Evolutionary conservation across 2,888 invertebrate species (phyloP).

Genomic region (Caenorhabditis uteleia): DNA sequence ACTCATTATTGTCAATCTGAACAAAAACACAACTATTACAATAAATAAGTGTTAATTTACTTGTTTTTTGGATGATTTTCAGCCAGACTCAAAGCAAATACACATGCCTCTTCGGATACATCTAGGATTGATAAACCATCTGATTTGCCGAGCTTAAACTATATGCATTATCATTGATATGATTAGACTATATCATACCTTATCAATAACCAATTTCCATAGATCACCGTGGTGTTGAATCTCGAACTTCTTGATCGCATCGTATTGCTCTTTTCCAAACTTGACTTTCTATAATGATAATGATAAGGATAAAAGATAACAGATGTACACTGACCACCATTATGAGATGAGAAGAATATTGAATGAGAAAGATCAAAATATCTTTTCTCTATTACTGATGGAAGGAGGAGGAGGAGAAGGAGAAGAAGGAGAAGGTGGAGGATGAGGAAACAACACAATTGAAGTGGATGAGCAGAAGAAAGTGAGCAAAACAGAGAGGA

Average conservation of each 20-base stretch:
- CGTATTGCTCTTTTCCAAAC: conserved; percentile 53
- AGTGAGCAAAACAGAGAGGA: too few species aligned
- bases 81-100: conserved; percentile 52
- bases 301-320: too few species aligned
- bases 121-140: conserved; percentile 50
- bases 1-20: conserved; percentile 39
- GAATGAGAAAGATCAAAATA: too few species aligned
- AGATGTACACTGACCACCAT: too few species aligned
- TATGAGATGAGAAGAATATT: too few species aligned
- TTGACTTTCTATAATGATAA: conserved; percentile 51
- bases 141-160: conserved; percentile 46
- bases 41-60: conserved; percentile 13
- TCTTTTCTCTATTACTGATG: too few species aligned
- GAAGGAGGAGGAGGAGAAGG: too few species aligned
- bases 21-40: conserved; percentile 1
- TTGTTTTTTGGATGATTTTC: conserved; percentile 52
- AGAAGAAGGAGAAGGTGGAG: too few species aligned
- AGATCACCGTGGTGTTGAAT: conserved; percentile 54
- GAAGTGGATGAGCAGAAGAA: too few species aligned
- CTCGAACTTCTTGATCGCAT: conserved; percentile 55
- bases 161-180: neutral
- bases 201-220: conserved; percentile 57
- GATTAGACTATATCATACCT: too few species aligned
- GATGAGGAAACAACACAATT: too few species aligned
- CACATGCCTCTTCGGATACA: conserved; percentile 56